These are phyloP conservation scores for Micromesistius poutassou DNA, from an alignment of 2,797 vertebrate species.

Conservation along the genomic window DNA sequence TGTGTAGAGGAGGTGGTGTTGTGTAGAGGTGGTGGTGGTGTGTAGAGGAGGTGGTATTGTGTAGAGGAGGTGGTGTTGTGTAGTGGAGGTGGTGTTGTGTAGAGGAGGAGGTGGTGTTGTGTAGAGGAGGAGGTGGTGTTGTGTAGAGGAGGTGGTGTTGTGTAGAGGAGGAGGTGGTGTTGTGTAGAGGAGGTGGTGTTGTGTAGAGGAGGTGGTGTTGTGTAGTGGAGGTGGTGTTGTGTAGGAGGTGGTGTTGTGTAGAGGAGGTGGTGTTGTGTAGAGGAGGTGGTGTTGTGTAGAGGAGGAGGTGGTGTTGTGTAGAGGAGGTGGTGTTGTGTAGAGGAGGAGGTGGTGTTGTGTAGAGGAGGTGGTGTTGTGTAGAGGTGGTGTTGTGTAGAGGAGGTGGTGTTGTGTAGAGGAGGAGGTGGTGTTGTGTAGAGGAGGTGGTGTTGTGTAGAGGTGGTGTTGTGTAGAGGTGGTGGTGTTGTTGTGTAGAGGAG, in stretches of 20 bases:
- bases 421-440: not conserved
- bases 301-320: not conserved
- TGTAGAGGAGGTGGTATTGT: not conserved
- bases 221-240: too few relatives aligned
- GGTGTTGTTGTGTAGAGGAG: not conserved
- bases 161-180: not conserved
- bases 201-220: not conserved
- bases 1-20: too few relatives aligned
- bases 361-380: not conserved
- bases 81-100: not conserved
- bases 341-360: too few relatives aligned
- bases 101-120: not conserved
- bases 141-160: not conserved
- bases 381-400: not conserved
- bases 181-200: not conserved
- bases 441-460: not conserved
- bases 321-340: too few relatives aligned
- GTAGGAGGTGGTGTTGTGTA: not conserved
- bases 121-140: not conserved
- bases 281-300: not conserved
- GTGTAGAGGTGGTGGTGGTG: too few relatives aligned
- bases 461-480: not conserved
- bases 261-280: not conserved
- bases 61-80: too few relatives aligned
- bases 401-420: not conserved